These are phyloP conservation scores for Brachionus asplanchnoidis DNA, from an alignment of 1,140 invertebrate genomes.

Conservation along the genomic window DNA sequence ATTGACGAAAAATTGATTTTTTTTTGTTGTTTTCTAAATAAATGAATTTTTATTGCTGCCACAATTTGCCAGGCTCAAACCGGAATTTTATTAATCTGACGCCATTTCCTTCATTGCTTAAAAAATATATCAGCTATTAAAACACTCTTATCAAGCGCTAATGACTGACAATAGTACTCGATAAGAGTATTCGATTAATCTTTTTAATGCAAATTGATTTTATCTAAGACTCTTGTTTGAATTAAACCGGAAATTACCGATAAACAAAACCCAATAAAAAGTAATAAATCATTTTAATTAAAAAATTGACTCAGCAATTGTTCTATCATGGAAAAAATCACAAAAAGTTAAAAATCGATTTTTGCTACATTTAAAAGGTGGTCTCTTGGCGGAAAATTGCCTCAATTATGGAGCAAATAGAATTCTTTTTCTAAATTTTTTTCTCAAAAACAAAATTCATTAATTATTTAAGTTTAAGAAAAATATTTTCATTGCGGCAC, in stretches of 20 bases:
- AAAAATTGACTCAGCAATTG: not conserved
- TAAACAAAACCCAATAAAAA: not conserved
- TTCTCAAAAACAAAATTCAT: not conserved
- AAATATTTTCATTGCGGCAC: not conserved
- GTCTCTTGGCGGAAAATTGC: not conserved
- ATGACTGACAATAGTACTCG: not conserved
- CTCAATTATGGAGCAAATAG: not conserved
- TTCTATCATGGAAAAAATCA: not conserved
- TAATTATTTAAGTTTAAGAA: not conserved
- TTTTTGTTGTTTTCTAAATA: not conserved
- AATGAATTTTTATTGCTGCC: not conserved
- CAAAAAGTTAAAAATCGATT: not conserved
- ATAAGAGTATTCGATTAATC: not conserved
- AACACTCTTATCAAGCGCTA: not conserved
- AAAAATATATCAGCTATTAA: not conserved
- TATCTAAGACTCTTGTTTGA: not conserved
- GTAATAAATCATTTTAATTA: not conserved
- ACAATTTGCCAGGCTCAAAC: not conserved
- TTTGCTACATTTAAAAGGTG: not conserved
- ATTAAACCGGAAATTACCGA: not conserved
- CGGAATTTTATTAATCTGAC: not conserved
- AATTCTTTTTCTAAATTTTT: not conserved
- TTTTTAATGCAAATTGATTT: not conserved
- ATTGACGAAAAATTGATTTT: not conserved
- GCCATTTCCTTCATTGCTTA: not conserved